Conservation (phyloP, 2,797 vertebrate species). For the Tinamus major region DNA sequence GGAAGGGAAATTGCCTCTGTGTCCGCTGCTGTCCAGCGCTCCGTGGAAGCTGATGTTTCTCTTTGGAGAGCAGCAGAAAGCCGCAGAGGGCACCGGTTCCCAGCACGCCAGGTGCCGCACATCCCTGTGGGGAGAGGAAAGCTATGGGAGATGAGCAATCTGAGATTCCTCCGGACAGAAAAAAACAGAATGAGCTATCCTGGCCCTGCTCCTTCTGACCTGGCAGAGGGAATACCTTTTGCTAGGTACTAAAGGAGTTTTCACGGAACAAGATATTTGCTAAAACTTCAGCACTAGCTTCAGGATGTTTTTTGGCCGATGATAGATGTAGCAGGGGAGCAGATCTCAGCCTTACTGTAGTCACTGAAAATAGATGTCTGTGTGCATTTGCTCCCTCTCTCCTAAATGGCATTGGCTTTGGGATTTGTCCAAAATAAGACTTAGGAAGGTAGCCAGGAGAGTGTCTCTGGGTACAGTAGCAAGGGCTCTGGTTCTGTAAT, state of each 20-base stretch:
- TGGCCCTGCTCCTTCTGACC: background rate
- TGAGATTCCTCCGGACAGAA: background rate
- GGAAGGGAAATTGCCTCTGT: background rate
- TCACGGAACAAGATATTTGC: background rate
- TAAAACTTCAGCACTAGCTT: background rate
- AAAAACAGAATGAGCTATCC: background rate
- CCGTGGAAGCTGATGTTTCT: background rate
- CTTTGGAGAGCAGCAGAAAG: background rate
- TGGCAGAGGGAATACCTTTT: background rate
- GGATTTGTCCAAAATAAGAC: background rate
- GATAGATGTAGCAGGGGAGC: background rate
- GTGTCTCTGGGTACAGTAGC: background rate
- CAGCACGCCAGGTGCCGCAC: background rate
- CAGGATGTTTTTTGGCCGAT: background rate
- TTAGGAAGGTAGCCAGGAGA: background rate
- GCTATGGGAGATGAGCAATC: background rate
- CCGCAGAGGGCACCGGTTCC: background rate
- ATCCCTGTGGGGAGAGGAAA: background rate
- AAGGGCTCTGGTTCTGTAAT: conserved; percentile 20
- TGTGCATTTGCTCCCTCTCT: background rate
- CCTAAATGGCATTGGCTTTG: conserved; percentile 14
- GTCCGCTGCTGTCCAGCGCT: background rate
- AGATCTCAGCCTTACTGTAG: background rate
- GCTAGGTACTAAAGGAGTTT: background rate
- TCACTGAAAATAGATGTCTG: conserved; percentile 42